Base-by-base conservation (phyloP, 2,113 vertebrate genomes). In the Myotis davidii region DNA sequence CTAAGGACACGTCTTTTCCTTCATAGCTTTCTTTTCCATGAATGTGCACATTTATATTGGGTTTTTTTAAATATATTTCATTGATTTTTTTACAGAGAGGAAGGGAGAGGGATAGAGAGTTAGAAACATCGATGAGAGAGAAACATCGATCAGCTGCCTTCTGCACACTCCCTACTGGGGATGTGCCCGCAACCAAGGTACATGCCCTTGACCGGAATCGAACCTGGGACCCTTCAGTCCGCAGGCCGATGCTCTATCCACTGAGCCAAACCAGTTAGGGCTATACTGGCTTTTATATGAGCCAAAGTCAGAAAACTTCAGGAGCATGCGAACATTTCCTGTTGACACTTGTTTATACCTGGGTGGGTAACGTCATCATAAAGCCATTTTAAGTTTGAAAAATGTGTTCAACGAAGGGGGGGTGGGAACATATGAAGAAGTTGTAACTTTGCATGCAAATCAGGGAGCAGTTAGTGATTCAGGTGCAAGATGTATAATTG, bases 401-500 rank as follows among this genome's bases (percentile, higher is more conserved):
- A 67, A 17, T 3, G 50, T 83, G 59, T 94, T 54, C 45, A 69
- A 81, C 61, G 1, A 32, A 42, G 48, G 48, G 9, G 48, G 52
- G 37, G 59, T 50, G 42, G 73, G 65, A 70, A 69, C 21, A 2
- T 52, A 3, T 76, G 34, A 92, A 96, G 95, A 79, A 42, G 54
- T 25, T 52, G 84, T 4, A 76, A 69, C 56, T 73, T 73, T 64
- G 88, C 37, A 48, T 48, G 37, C 74, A 18, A 79, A 83, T 94
- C 88, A 48, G 65, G 1, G 18, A 4, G 18, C 85, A 93, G 76
- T 95, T 34, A 93, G 82, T 17, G 73, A 74, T 20, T 73, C 59
- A 6, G 95, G 84, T 76, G 94, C 94, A 96, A 65, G 96, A 92
- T 93, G 97, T 27, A 95, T 84, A 94, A 84, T 84, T 76, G 65